Conservation (phyloP, 2,113 vertebrate genomes). For the Euleptes europaea region DNA sequence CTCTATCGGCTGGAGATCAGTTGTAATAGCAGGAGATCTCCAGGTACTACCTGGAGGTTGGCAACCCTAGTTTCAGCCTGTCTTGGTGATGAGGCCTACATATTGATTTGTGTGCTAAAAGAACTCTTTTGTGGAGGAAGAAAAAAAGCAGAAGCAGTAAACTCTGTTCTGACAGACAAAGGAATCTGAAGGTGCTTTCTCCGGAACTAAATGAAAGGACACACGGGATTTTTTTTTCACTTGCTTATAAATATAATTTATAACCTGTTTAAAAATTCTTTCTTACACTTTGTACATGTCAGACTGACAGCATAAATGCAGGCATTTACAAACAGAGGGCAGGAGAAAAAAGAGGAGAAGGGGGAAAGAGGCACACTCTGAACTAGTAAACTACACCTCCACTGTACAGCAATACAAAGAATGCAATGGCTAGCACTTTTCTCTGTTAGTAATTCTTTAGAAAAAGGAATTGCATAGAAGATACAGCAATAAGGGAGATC, state of each 20-base stretch:
- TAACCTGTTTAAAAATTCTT: constrained; percentile 98
- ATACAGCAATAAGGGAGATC: constrained; percentile 84
- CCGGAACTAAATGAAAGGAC: constrained; percentile 38
- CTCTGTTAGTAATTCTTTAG: constrained; percentile 74
- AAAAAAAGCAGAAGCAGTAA: neutral
- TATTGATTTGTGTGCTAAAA: neutral
- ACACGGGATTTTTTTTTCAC: constrained; percentile 60
- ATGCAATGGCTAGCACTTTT: constrained; percentile 80
- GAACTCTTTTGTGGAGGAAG: neutral
- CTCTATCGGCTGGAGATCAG: too few relatives aligned
- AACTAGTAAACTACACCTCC: constrained; percentile 80
- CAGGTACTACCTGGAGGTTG: too few relatives aligned
- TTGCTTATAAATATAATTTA: constrained; percentile 99
- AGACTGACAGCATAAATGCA: constrained; percentile 84
- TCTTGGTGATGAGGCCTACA: neutral
- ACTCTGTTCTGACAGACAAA: neutral
- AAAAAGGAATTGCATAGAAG: constrained; percentile 97
- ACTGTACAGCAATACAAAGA: constrained; percentile 77
- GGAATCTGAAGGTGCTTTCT: neutral
- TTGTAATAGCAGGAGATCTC: too few relatives aligned
- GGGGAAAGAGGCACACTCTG: constrained; percentile 83
- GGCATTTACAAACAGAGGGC: constrained; percentile 86
- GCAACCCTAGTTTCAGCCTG: neutral
- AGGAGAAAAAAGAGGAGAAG: constrained; percentile 65
- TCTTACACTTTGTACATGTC: constrained; percentile 98